Conservation (phyloP, 1,140 invertebrate species). For the Drosophila virilis region DNA sequence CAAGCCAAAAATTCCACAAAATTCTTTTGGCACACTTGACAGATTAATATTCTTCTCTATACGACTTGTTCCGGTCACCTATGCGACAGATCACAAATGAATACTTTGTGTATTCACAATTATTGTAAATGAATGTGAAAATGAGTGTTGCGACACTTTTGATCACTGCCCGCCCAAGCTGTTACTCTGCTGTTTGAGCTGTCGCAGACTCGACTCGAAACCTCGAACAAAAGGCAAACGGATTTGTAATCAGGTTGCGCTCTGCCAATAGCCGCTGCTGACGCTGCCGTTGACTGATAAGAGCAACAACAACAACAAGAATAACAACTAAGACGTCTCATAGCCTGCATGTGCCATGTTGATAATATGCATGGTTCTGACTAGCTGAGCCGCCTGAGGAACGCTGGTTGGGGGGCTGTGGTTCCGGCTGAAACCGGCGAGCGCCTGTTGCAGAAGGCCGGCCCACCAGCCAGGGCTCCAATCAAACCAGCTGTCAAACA, state of each 20-base stretch:
- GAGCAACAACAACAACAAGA: constrained; percentile 4
- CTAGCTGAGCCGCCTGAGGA: background rate
- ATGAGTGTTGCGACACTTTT: constrained; percentile 54
- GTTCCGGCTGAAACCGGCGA: constrained; percentile 61
- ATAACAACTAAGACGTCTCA: constrained; percentile 15
- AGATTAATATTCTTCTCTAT: constrained; percentile 8
- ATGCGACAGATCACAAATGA: background rate
- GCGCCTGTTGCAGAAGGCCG: constrained; percentile 69
- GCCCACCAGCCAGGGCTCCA: constrained; percentile 2
- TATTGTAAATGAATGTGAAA: constrained; percentile 5
- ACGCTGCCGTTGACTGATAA: constrained; percentile 39
- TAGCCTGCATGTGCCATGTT: constrained; percentile 43
- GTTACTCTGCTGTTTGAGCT: constrained; percentile 44
- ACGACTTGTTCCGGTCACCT: constrained; percentile 11
- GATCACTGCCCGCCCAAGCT: constrained; percentile 61
- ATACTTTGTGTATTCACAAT: background rate
- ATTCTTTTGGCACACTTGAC: constrained; percentile 28
- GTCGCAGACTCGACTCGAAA: constrained; percentile 70
- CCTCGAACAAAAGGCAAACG: constrained; percentile 75
- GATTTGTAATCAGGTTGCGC: constrained; percentile 60
- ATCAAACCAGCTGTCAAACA: constrained; percentile 8
- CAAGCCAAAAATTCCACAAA: constrained; percentile 31
- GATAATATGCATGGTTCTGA: constrained; percentile 47
- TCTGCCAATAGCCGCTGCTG: constrained; percentile 37
- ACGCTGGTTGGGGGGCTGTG: constrained; percentile 18